Evolutionary conservation across 2,888 invertebrate genomes (phyloP), one percentile per base, ranked within the genome.

Genomic region (Microplitis manilae): DNA sequence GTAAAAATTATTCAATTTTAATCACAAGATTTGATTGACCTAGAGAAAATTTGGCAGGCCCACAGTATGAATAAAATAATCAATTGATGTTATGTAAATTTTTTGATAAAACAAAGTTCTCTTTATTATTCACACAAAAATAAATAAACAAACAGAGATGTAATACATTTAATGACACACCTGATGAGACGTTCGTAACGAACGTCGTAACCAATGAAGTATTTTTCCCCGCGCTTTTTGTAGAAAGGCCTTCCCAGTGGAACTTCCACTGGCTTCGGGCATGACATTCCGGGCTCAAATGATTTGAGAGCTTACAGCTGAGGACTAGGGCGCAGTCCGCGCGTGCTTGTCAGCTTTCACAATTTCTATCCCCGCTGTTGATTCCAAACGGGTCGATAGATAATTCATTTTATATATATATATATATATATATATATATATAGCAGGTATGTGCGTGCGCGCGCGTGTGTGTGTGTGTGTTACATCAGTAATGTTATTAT

Each of bases 221-320:
- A 91, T 87, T 86, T 91, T 91, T 80, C 90, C 89, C 79, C 91
- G 87, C 68, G 91, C 90, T 82, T 90, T 89, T 80, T 90, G 90
- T 77, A 91, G 86, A 83, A 91, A 87, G 79, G 90, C 90, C 85
- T 88, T 89, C 84, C 86, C 86, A 83, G 86, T 84, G 85, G 85
- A 83, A 84, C 86, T 86, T 82, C 83, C 83, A 77, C 84, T 85
- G 82, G 86, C 86, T 86, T 86, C 88, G 88, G 87, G 86, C 87
- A 89, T 88, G 86, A 85, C 87, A 87, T 88, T 87, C 88, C 88
- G 87, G 87, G 87, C 88, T 85, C 83, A 84, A 88, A 81, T 87
- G 86, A 86, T 77, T 81, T 79, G 68, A 76, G 65, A 73, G 73
- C 76, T 75, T 68, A 50, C 41, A 71, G 83, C 80, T 82, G 81